Percentiles rank a stretch among this genome's conserved stretches.
Evolutionary conservation across 2,113 vertebrate species (phyloP).

Genomic region (Myodes glareolus): DNA sequence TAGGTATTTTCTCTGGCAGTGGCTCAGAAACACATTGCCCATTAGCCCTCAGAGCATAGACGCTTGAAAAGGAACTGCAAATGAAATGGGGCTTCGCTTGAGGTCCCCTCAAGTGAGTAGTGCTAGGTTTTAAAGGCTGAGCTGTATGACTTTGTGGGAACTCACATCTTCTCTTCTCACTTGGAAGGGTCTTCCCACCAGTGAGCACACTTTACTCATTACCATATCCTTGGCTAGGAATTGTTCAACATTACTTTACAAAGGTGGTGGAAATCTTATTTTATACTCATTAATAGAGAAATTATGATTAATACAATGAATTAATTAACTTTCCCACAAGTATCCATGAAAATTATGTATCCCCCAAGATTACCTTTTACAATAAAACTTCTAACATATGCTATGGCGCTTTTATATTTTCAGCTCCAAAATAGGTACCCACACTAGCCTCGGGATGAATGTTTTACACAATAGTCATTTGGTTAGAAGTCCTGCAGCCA

Average conservation of each 20-base stretch:
- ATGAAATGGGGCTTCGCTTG: not conserved
- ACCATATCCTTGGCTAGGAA: not conserved
- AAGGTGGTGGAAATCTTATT: not conserved
- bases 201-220: not conserved
- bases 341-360: not conserved
- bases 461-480: not conserved
- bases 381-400: not conserved
- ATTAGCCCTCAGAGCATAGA: not conserved
- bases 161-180: not conserved
- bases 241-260: not conserved
- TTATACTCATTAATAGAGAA: not conserved
- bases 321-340: not conserved
- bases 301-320: not conserved
- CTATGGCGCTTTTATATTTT: not conserved
- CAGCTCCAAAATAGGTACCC: not conserved
- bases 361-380: not conserved
- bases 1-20: conserved; percentile 9
- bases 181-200: not conserved
- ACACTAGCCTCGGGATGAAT: not conserved
- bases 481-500: not conserved
- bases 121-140: conserved; percentile 2
- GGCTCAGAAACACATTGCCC: conserved; percentile 15
- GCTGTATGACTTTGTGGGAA: not conserved
- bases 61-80: conserved; percentile 22
- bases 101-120: not conserved